Evolutionary conservation across 2,113 vertebrate species (phyloP).

Genomic region (Chamaea fasciata): DNA sequence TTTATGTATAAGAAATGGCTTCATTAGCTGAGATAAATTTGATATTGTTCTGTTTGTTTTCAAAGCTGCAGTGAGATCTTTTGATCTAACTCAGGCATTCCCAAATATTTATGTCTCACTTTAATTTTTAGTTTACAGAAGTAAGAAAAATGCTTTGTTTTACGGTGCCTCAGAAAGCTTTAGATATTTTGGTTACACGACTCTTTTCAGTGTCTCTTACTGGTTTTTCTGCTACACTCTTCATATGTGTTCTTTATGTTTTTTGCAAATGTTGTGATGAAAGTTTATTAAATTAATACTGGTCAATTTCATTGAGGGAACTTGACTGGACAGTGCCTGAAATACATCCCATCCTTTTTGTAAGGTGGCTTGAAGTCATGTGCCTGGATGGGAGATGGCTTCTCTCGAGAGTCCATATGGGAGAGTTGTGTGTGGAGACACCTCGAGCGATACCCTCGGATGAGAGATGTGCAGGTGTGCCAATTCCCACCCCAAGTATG

Average conservation of each 20-base stretch:
- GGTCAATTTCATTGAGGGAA: background rate
- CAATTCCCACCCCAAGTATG: background rate
- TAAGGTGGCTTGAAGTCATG: background rate
- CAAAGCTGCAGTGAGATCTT: background rate
- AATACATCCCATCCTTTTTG: background rate
- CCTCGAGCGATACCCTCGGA: accelerated
- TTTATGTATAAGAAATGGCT: background rate
- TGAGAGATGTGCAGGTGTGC: background rate
- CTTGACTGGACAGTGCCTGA: background rate
- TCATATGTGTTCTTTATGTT: background rate
- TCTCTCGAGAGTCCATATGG: background rate
- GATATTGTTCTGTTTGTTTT: slow-evolving; percentile 3
- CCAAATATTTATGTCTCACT: background rate
- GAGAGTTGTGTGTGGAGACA: background rate
- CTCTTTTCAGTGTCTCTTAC: background rate
- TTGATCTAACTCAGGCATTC: background rate
- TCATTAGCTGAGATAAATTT: background rate
- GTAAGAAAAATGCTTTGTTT: background rate
- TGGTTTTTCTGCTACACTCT: background rate
- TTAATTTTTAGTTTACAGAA: background rate
- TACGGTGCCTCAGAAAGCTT: background rate
- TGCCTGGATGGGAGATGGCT: background rate
- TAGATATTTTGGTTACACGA: background rate
- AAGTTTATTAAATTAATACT: background rate
- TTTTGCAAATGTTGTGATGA: background rate